phyloP scores from a whole-genome alignment of 2,113 vertebrate genomes.

The Lepidiolamprologus cunningtoni region DNA sequence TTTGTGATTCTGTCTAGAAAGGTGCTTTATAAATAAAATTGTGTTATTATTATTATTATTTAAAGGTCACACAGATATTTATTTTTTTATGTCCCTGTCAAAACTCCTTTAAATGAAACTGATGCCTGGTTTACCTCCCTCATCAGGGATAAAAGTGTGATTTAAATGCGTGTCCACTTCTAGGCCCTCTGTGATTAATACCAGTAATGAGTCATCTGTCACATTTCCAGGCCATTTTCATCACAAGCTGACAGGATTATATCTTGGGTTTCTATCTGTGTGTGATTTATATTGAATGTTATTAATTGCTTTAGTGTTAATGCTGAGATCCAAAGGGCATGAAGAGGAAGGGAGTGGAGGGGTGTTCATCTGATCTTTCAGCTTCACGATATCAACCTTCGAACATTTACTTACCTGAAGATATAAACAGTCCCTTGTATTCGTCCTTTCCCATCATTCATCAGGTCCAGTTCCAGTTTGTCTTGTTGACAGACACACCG shows the following conservation, averaged over 20 bases:
- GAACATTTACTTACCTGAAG: neutral
- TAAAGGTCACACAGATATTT: neutral
- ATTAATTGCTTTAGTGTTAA: neutral
- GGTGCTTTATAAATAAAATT: fast-evolving
- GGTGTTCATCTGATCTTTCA: neutral
- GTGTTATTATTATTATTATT: neutral
- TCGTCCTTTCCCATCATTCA: neutral
- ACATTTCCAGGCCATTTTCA: neutral
- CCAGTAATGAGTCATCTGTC: neutral
- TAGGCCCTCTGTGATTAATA: constrained; percentile 6
- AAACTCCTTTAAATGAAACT: neutral
- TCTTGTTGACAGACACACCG: constrained; percentile 89
- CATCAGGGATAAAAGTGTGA: neutral
- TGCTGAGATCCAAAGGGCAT: neutral
- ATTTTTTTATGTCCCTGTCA: neutral
- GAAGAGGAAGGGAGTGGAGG: neutral
- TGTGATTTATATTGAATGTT: constrained; percentile 31
- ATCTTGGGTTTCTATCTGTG: neutral
- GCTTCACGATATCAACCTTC: fast-evolving
- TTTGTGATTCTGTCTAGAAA: neutral
- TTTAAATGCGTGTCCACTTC: constrained; percentile 18
- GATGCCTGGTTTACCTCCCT: neutral
- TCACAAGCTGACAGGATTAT: neutral
- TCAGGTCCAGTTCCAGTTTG: constrained; percentile 98
- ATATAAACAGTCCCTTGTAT: neutral